phyloP scores from a whole-genome alignment of 2,797 vertebrate genomes.

The Podargus strigoides region DNA sequence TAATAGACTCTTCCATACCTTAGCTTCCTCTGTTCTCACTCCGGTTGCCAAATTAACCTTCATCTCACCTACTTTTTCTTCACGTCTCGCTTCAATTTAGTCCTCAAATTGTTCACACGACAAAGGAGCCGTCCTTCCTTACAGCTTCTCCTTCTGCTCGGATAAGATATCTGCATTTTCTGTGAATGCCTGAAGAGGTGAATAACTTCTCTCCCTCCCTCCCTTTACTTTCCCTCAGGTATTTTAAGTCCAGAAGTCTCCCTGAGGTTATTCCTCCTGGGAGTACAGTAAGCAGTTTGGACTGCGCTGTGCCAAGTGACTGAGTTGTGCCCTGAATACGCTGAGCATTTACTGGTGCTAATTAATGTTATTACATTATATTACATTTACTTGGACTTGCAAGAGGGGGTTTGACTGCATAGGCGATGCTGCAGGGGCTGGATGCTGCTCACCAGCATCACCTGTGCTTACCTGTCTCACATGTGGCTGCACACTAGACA shows the following conservation, averaged over 20 bases:
- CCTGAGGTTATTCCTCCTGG: not conserved
- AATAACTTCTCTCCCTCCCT: not conserved
- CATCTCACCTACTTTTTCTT: slow-evolving; percentile 49
- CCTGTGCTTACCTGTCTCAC: not conserved
- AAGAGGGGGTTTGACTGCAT: not conserved
- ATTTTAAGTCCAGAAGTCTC: slow-evolving; percentile 10
- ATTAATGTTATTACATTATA: slow-evolving; percentile 34
- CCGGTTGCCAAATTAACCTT: slow-evolving; percentile 39
- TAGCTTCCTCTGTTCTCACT: slow-evolving; percentile 10
- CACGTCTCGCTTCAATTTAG: slow-evolving; percentile 39
- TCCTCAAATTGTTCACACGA: slow-evolving; percentile 45
- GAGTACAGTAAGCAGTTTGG: not conserved
- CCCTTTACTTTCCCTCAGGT: not conserved
- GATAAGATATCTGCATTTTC: slow-evolving; percentile 30
- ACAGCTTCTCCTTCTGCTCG: not conserved
- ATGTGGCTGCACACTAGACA: too few relatives aligned
- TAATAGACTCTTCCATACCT: slow-evolving; percentile 29
- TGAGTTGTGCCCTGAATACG: not conserved
- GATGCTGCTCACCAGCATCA: not conserved
- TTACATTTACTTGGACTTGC: not conserved
- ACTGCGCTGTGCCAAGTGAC: not conserved
- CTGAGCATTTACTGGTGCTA: not conserved
- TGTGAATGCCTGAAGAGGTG: not conserved
- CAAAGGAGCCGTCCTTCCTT: slow-evolving; percentile 19
- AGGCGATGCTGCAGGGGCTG: not conserved